Conservation (phyloP, 2,113 vertebrate species). For the Sterna hirundo region DNA sequence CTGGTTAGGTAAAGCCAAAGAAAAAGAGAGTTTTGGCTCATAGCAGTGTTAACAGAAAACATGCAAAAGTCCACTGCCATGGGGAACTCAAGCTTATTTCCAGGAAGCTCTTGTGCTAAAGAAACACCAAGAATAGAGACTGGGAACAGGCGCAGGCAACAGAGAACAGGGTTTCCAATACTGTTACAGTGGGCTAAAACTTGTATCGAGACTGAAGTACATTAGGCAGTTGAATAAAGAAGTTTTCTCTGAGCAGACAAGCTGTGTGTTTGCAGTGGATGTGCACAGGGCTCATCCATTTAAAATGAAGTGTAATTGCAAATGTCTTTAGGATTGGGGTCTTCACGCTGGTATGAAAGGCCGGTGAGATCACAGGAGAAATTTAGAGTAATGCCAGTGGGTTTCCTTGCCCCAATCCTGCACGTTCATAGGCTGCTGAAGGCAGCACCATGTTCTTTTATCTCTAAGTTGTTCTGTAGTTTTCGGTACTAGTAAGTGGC, state of each 20-base stretch:
- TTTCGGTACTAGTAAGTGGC: neutral
- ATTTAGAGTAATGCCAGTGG: neutral
- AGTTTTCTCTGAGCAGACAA: neutral
- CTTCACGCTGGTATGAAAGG: neutral
- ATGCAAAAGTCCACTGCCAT: neutral
- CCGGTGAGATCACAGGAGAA: neutral
- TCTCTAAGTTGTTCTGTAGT: neutral
- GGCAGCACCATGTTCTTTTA: neutral
- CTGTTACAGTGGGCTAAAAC: neutral
- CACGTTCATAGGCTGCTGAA: neutral
- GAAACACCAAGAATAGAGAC: neutral
- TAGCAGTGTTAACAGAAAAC: neutral
- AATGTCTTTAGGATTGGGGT: neutral
- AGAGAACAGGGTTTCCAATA: neutral
- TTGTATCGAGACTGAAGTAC: neutral
- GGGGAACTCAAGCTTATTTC: neutral
- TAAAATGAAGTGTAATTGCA: neutral
- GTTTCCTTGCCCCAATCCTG: neutral
- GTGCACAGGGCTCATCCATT: neutral
- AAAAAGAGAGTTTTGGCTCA: neutral
- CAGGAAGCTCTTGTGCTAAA: neutral
- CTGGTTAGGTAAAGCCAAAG: neutral
- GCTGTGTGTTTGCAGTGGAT: neutral
- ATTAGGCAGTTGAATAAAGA: neutral
- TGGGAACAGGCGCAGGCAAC: neutral